Evolutionary conservation across 2,888 invertebrate species (phyloP), one percentile per base, ranked within the genome.

Genomic region (Habroteleia sp.): DNA sequence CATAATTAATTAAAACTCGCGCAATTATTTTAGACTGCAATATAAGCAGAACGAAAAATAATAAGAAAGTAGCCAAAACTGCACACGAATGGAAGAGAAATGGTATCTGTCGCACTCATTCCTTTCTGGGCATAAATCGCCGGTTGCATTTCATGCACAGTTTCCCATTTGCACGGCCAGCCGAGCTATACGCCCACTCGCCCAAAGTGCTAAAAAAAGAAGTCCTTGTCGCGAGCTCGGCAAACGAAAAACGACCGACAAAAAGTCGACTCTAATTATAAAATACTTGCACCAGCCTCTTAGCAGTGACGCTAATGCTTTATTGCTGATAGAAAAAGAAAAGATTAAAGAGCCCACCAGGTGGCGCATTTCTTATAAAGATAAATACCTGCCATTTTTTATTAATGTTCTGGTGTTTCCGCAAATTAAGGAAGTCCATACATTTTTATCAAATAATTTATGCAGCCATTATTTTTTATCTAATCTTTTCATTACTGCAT

Each of bases 241-340:
- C 37, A 25, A 44, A 27, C 63, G 33, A 52, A 29, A 37, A 66
- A 37, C 31, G 39, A 46, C 14, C 14, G 8, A 2, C 31, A 35
- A 56, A 68, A 52, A 74, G 54, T 65, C 54, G 75, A 79, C 80
- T 76, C 79, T 82, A 81, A 83, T 83, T 80, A 77, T 80, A 74
- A 82, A 81, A 80, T 79, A 79, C 77, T 80, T 71, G 76, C 66
- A 50, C 58, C 48, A 37, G 17, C 41, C 62, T 37, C 29, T 35
- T 46, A 29, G 17, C 11, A 42, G 56, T 56, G 23, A 31, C 60
- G 29, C 11, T 48, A 58, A 54, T 69, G 52, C 42, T 62, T 52
- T 56, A 72, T 56, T 14, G 16, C 17, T 58, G 58, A 58, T 73
- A 48, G 48, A 52, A 50, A 52, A 60, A 50, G 27, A n/a, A 41